Conservation (phyloP, 2,113 vertebrate genomes). For the Symphodus melops region DNA sequence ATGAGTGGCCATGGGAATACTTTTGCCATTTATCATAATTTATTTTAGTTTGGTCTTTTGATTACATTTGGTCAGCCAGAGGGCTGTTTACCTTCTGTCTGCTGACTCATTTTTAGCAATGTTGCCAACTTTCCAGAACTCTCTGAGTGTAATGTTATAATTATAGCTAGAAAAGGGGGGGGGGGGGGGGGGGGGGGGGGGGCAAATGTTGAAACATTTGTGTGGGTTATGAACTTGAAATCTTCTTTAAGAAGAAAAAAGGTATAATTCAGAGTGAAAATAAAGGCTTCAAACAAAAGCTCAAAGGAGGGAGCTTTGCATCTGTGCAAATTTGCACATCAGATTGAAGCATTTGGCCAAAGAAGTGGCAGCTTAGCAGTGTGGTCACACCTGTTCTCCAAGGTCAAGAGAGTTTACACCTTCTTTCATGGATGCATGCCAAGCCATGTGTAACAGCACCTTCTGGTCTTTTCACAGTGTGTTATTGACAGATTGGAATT, state of each 20-base stretch:
- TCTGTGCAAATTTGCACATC: neutral
- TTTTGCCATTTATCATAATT: neutral
- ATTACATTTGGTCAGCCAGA: neutral
- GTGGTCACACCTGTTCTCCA: constrained; percentile 31
- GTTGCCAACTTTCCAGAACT: neutral
- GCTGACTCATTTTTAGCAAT: neutral
- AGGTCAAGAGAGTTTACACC: constrained; percentile 24
- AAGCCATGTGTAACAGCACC: constrained; percentile 39
- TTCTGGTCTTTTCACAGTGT: constrained; percentile 32
- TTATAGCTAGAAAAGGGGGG: neutral
- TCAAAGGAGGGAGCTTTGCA: constrained; percentile 4
- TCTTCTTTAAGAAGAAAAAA: neutral
- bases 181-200: too few species aligned
- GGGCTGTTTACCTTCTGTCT: neutral
- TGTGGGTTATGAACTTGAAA: neutral
- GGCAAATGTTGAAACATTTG: neutral
- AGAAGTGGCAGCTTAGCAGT: constrained; percentile 2
- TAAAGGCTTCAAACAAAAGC: too few species aligned
- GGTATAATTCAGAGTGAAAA: neutral
- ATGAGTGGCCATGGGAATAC: neutral
- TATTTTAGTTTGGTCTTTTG: neutral
- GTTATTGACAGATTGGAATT: constrained; percentile 34
- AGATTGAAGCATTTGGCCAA: constrained; percentile 4
- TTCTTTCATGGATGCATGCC: constrained; percentile 14
- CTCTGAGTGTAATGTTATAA: neutral